Evolutionary conservation across 2,888 invertebrate species (phyloP), one percentile per base, ranked within the genome.

Genomic region (Ichneumoninae sp.): DNA sequence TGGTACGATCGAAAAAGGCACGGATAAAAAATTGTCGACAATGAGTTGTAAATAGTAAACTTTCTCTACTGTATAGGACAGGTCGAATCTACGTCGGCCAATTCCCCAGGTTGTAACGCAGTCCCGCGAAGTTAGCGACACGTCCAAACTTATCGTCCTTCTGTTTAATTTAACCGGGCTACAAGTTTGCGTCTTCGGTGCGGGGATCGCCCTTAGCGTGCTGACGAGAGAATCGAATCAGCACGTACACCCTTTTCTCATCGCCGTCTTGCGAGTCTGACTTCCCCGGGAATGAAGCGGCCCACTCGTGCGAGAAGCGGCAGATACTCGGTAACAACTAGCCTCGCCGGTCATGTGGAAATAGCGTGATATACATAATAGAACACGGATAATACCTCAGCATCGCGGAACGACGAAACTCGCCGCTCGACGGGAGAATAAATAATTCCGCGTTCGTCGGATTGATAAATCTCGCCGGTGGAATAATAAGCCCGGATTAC

Each of bases 161-260:
- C 89, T 91, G 91, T 90, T 91, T 91, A 92, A 92, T 92, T 91
- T 91, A 91, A 91, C 91, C 88, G 89, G 88, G 88, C 91, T 91
- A 90, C 89, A 89, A 90, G 91, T 91, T 91, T 78, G 52, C 36
- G 36, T 10, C 50, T 63, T 36, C 19, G 36, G 50, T 40, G 84
- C 19, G 36, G 50, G 52, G 83, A 77, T 80, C 85, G 81, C 57
- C 79, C 69, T 65, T 19, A 13, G 57, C 22, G 16, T 30, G 75
- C 68, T 75, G 74, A 81, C 69, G 75, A 60, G 63, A 75, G 69
- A 63, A 40, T 36, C 50, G 5, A 47, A 69, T 69, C 63, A 36
- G 69, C 74, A 69, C 81, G 80, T 74, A 68, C 68, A 68, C 2
- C 30, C 19, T 50, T 52, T 50, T 65, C 52, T 66, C 52, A 66